phyloP scores from a whole-genome alignment of 2,888 invertebrate species.

The Nemurella pictetii region DNA sequence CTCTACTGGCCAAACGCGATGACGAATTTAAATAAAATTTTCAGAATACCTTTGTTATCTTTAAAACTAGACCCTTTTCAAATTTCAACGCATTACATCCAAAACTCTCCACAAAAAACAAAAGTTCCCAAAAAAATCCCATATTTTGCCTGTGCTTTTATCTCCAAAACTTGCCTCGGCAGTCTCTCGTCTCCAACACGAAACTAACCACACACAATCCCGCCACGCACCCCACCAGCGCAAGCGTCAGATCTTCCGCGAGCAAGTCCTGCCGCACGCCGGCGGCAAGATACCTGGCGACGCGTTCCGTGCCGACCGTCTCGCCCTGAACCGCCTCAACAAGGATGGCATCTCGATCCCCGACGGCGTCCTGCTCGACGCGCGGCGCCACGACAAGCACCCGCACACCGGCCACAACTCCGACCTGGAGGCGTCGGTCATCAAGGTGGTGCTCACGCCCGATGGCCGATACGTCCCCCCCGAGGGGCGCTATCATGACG shows the following conservation, averaged over 20 bases:
- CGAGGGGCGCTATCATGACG: constrained; percentile 55
- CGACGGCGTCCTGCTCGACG: constrained; percentile 61
- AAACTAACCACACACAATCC: too few species aligned
- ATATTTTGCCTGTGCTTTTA: too few species aligned
- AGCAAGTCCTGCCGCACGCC: constrained; percentile 62
- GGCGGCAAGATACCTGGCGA: constrained; percentile 68
- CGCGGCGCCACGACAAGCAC: constrained; percentile 50
- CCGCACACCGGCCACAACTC: constrained; percentile 41
- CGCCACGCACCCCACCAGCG: too few species aligned
- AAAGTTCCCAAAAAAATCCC: too few species aligned
- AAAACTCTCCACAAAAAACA: too few species aligned
- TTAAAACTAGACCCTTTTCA: too few species aligned
- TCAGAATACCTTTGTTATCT: too few species aligned
- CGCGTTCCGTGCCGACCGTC: constrained; percentile 62
- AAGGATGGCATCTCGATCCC: constrained; percentile 64
- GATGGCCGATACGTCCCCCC: constrained; percentile 59
- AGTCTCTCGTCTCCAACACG: too few species aligned
- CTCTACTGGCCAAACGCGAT: too few species aligned
- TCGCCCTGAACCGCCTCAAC: constrained; percentile 62
- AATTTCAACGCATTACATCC: too few species aligned
- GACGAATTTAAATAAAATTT: too few species aligned
- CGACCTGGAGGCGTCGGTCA: constrained; percentile 39
- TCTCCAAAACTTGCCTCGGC: too few species aligned
- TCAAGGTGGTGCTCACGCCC: constrained; percentile 49
- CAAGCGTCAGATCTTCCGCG: constrained; percentile 66